These are phyloP conservation scores for Latrodectus elegans DNA, from an alignment of 2,888 invertebrate genomes.

Conservation along the genomic window DNA sequence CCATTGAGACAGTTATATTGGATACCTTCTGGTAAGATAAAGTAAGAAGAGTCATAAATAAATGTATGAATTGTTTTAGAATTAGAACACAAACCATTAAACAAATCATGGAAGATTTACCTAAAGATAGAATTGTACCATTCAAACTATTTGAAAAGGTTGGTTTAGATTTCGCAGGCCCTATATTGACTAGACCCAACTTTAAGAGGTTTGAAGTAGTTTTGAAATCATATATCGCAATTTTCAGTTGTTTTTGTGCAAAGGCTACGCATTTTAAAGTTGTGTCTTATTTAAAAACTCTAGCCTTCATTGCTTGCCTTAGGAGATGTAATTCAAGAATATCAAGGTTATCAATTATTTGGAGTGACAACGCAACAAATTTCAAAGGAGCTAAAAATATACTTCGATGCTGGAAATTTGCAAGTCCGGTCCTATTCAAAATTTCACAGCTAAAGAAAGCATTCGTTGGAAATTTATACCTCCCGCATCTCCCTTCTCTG, in stretches of 20 bases:
- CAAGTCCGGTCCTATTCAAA: not conserved
- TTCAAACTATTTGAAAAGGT: slow-evolving; percentile 72
- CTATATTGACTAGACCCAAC: slow-evolving; percentile 71
- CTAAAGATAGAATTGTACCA: slow-evolving; percentile 72
- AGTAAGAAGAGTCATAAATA: slow-evolving; percentile 70
- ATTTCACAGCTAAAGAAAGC: slow-evolving; percentile 1
- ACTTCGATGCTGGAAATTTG: not conserved
- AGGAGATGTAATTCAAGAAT: slow-evolving; percentile 29
- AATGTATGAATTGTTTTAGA: slow-evolving; percentile 73
- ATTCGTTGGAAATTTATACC: slow-evolving; percentile 36
- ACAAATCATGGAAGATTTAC: slow-evolving; percentile 73
- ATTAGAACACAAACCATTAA: slow-evolving; percentile 68
- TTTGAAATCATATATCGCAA: slow-evolving; percentile 72
- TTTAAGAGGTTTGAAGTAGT: slow-evolving; percentile 71
- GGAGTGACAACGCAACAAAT: slow-evolving; percentile 66
- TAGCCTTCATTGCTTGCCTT: slow-evolving; percentile 22
- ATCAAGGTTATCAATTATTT: slow-evolving; percentile 41
- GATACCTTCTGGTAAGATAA: slow-evolving; percentile 72
- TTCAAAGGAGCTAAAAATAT: slow-evolving; percentile 41
- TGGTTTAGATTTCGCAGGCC: slow-evolving; percentile 74
- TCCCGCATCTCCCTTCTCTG: not conserved
- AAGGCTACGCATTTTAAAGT: slow-evolving; percentile 71
- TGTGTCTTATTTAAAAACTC: slow-evolving; percentile 30
- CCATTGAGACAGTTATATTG: slow-evolving; percentile 71
- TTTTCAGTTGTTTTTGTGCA: slow-evolving; percentile 73